Evolutionary conservation across 1,140 invertebrate genomes (phyloP).

Genomic region (Pseudomyrmex pallidus): DNA sequence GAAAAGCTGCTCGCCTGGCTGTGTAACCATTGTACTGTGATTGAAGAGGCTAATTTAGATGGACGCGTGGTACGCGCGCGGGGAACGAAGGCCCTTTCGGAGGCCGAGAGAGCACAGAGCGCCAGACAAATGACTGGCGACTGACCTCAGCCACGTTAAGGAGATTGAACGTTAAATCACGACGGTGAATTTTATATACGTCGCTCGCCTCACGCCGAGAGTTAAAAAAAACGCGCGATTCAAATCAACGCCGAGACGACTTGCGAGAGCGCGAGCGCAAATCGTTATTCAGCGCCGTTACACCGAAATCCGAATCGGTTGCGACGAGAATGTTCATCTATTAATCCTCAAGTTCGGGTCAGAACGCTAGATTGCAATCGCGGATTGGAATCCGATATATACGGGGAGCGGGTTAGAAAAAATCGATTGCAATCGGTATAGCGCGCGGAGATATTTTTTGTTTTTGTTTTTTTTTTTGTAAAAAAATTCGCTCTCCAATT

Average conservation of each 20-base stretch:
- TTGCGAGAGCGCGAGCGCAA: background rate
- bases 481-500: background rate
- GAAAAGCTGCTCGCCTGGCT: conserved; percentile 63
- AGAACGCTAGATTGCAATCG: background rate
- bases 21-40: conserved; percentile 73
- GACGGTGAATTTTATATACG: conserved; percentile 46
- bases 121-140: conserved; percentile 71
- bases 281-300: background rate
- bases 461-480: too few species aligned
- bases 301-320: background rate
- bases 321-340: conserved; percentile 10
- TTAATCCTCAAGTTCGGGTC: background rate
- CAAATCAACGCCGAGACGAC: conserved; percentile 45
- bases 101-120: conserved; percentile 53
- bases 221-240: conserved; percentile 55
- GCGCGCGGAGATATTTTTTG: background rate
- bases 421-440: conserved; percentile 3
- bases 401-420: background rate
- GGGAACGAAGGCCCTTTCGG: conserved; percentile 54
- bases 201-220: background rate
- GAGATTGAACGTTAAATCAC: conserved; percentile 68
- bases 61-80: conserved; percentile 58
- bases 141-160: conserved; percentile 67
- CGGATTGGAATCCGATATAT: conserved; percentile 13
- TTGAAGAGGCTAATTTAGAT: conserved; percentile 74